These are phyloP conservation scores for Acrocephalus kingi DNA, from an alignment of 2,113 vertebrate species.

Conservation along the genomic window DNA sequence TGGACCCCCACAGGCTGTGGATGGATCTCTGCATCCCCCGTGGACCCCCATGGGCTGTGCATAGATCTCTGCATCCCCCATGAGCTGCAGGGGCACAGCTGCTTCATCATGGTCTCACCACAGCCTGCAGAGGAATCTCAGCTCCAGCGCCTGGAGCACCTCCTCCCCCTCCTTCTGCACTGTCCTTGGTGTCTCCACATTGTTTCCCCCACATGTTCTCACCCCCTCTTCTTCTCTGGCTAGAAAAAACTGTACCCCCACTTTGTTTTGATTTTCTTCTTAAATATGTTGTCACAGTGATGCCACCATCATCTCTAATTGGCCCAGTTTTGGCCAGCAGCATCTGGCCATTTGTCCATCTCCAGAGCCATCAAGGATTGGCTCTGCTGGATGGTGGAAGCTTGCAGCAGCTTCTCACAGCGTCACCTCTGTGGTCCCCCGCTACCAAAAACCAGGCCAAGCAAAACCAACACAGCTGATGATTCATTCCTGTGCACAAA, in stretches of 20 bases:
- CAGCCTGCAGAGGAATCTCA: background rate
- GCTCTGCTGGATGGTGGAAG: background rate
- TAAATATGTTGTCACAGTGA: background rate
- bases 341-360: background rate
- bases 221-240: background rate
- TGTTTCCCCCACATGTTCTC: background rate
- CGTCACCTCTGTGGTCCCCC: too few relatives aligned
- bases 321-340: background rate
- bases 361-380: background rate
- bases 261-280: background rate
- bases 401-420: background rate
- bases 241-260: background rate
- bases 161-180: background rate
- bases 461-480: background rate
- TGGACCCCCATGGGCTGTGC: background rate
- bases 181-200: background rate
- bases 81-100: background rate
- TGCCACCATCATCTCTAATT: background rate
- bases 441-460: rapidly evolving
- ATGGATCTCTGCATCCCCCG: too few relatives aligned
- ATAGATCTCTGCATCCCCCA: background rate
- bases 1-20: too few relatives aligned
- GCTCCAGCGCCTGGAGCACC: rapidly evolving
- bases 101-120: background rate
- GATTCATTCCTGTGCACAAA: background rate